Conservation (phyloP, 2,888 invertebrate genomes). For the Galerucella nymphaeae region DNA sequence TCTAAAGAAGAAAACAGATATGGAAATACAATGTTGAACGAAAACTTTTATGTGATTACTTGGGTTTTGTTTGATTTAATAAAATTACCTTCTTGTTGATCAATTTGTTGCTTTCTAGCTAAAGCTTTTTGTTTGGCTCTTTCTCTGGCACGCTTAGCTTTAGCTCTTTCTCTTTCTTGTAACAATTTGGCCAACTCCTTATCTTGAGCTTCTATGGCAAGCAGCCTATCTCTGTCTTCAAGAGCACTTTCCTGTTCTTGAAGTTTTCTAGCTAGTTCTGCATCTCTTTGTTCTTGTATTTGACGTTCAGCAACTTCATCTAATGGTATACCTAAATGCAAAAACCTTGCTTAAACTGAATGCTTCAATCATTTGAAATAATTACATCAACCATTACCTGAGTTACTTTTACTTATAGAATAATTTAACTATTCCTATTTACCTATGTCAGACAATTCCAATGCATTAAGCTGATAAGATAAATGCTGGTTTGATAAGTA, state of each 20-base stretch:
- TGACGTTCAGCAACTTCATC: conserved; percentile 68
- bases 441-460: conserved; percentile 52
- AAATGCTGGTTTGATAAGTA: conserved; percentile 51
- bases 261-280: conserved; percentile 78
- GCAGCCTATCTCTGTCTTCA: conserved; percentile 68
- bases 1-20: too few species aligned
- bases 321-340: conserved; percentile 63
- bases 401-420: not conserved
- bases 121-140: conserved; percentile 74
- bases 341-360: not conserved
- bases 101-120: conserved; percentile 66
- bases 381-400: not conserved
- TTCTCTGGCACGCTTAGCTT: conserved; percentile 77
- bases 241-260: conserved; percentile 80
- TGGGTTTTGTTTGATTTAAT: too few species aligned
- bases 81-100: conserved; percentile 56
- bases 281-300: conserved; percentile 79
- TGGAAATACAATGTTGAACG: too few species aligned
- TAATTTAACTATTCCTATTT: not conserved
- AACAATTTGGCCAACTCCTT: conserved; percentile 81
- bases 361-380: not conserved
- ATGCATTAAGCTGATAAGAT: conserved; percentile 57
- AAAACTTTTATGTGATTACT: too few species aligned
- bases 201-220: conserved; percentile 84
- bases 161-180: conserved; percentile 79